Evolutionary conservation across 2,888 invertebrate species (phyloP).

Genomic region (Seira sanloemensis): DNA sequence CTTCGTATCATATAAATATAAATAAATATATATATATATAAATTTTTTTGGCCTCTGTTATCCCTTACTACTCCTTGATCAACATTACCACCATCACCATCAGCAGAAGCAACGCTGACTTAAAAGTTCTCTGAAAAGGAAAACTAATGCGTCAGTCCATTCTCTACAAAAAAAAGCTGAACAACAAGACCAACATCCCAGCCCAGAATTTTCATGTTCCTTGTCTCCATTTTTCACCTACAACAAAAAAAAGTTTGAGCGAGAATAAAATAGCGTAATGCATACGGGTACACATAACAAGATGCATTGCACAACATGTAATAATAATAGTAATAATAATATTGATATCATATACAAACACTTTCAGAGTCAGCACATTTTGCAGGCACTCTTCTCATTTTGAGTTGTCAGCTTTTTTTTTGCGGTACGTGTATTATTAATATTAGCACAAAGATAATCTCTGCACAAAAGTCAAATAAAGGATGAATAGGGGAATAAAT

Average conservation of each 20-base stretch:
- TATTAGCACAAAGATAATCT: not conserved
- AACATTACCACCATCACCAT: conserved; percentile 6
- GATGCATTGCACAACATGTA: not conserved
- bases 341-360: too few relatives aligned
- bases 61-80: conserved; percentile 2
- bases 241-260: not conserved
- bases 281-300: too few relatives aligned
- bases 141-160: not conserved
- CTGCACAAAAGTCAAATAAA: not conserved
- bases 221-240: not conserved
- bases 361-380: too few relatives aligned
- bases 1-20: too few relatives aligned
- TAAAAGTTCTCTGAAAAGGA: not conserved
- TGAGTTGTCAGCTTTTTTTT: not conserved
- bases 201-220: not conserved
- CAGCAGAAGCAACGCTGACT: not conserved
- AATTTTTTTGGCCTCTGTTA: conserved; percentile 2
- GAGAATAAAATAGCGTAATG: not conserved
- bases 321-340: not conserved
- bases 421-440: not conserved
- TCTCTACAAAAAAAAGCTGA: not conserved
- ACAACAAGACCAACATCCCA: not conserved
- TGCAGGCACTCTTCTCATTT: too few relatives aligned
- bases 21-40: too few relatives aligned
- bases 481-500: not conserved